Conservation (phyloP, 2,888 invertebrate species). For the Saturnia pavonia region DNA sequence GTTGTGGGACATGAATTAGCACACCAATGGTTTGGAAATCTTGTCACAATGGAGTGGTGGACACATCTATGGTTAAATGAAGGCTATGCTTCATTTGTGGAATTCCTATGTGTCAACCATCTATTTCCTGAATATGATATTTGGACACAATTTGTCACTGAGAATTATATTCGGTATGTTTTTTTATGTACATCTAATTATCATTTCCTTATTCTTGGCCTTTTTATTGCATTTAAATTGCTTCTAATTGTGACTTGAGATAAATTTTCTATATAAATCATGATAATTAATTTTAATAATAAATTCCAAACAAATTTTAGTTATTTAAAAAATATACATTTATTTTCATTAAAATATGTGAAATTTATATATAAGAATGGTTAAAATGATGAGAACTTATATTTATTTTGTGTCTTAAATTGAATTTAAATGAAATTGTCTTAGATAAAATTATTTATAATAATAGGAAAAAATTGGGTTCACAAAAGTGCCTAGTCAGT, state of each 20-base stretch:
- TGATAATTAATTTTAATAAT: too few species aligned
- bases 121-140: constrained; percentile 97
- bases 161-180: constrained; percentile 86
- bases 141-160: constrained; percentile 97
- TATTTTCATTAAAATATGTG: too few species aligned
- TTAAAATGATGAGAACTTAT: neutral
- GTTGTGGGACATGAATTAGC: constrained; percentile 96
- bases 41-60: constrained; percentile 99
- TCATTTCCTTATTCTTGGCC: neutral
- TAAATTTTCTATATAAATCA: too few species aligned
- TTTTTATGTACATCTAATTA: constrained; percentile 8
- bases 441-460: neutral
- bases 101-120: constrained; percentile 95
- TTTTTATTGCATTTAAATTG: neutral
- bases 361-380: too few species aligned
- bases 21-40: constrained; percentile 99
- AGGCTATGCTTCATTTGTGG: constrained; percentile 97
- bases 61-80: constrained; percentile 98
- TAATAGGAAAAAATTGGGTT: neutral
- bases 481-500: neutral
- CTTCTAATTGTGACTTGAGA: neutral
- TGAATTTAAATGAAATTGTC: neutral
- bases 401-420: neutral
- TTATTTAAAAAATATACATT: too few species aligned
- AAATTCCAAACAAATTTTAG: too few species aligned